Percentiles rank a stretch among this genome's conserved stretches.
phyloP scores from a whole-genome alignment of 2,113 vertebrate genomes.

The Acanthochromis polyacanthus region DNA sequence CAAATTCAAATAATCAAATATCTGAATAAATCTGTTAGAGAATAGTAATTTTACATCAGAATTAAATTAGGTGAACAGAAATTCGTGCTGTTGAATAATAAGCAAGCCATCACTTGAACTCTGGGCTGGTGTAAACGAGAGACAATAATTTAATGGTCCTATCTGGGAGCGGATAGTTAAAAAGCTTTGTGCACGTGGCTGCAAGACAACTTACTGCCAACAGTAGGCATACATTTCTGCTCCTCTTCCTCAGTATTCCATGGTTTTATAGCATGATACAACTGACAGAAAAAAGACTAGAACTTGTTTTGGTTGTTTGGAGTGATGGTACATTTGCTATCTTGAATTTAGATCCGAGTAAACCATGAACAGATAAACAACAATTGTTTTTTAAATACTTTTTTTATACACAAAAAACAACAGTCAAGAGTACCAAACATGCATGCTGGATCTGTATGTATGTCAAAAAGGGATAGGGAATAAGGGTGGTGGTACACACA shows the following conservation, averaged over 20 bases:
- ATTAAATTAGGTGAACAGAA: too few species aligned
- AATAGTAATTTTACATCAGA: too few species aligned
- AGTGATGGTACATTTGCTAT: conserved; percentile 74
- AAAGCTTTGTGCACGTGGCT: too few species aligned
- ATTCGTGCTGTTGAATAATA: too few species aligned
- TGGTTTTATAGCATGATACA: conserved; percentile 55
- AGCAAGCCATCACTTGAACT: too few species aligned
- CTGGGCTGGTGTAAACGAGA: too few species aligned
- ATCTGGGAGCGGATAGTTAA: too few species aligned
- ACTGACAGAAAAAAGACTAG: conserved; percentile 68
- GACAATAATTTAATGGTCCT: too few species aligned
- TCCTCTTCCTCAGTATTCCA: conserved; percentile 75
- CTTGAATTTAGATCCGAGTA: conserved; percentile 83
- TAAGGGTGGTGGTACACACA: conserved; percentile 30
- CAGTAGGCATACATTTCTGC: background rate
- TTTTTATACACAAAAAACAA: conserved; percentile 86
- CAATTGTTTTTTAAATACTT: conserved; percentile 78
- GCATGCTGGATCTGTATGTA: conserved; percentile 86
- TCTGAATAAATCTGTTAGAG: too few species aligned
- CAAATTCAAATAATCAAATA: too few species aligned
- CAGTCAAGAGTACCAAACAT: conserved; percentile 87
- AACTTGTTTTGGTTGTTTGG: conserved; percentile 76
- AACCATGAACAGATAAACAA: conserved; percentile 86
- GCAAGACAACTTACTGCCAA: too few species aligned
- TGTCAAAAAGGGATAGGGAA: conserved; percentile 72